Percentiles rank a stretch among this genome's conserved stretches.
phyloP scores from a whole-genome alignment of 2,888 invertebrate genomes.

The Drosophila aldrichi region DNA sequence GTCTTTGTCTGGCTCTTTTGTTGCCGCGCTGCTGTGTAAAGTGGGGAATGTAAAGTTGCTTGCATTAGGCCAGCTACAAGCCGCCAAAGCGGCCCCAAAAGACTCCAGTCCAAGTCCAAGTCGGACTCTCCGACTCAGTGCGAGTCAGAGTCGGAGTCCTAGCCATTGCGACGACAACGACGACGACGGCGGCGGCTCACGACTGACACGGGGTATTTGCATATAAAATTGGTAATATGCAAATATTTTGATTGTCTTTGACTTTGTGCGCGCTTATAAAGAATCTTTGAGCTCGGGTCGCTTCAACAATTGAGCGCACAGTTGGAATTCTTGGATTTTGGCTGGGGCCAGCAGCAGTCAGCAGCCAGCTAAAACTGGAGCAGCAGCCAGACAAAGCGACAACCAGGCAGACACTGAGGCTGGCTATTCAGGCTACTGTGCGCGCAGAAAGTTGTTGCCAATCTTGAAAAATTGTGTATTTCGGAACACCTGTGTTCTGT shows the following conservation, averaged over 20 bases:
- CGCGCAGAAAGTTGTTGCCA: conserved; percentile 57
- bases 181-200: conserved; percentile 63
- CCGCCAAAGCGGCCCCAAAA: conserved; percentile 74
- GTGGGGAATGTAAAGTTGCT: conserved; percentile 67
- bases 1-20: conserved; percentile 61
- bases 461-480: conserved; percentile 71
- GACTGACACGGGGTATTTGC: conserved; percentile 80
- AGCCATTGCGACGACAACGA: conserved; percentile 47
- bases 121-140: conserved; percentile 19
- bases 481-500: conserved; percentile 71
- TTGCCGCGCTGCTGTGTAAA: conserved; percentile 62
- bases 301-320: conserved; percentile 75
- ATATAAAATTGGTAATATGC: conserved; percentile 84
- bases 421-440: conserved; percentile 33
- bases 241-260: conserved; percentile 85
- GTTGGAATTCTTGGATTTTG: conserved; percentile 74
- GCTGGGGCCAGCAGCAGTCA: conserved; percentile 45
- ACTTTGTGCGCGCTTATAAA: conserved; percentile 81
- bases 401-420: conserved; percentile 40
- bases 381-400: conserved; percentile 37
- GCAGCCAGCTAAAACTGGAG: conserved; percentile 63
- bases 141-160: conserved; percentile 34
- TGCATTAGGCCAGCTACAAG: conserved; percentile 53
- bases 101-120: conserved; percentile 14
- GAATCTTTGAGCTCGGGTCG: conserved; percentile 64